A percentile compares a stretch with the other conserved stretches of the same genome.
These are phyloP conservation scores for Ditula angustiorana DNA, from an alignment of 2,888 invertebrate species.

Conservation along the genomic window DNA sequence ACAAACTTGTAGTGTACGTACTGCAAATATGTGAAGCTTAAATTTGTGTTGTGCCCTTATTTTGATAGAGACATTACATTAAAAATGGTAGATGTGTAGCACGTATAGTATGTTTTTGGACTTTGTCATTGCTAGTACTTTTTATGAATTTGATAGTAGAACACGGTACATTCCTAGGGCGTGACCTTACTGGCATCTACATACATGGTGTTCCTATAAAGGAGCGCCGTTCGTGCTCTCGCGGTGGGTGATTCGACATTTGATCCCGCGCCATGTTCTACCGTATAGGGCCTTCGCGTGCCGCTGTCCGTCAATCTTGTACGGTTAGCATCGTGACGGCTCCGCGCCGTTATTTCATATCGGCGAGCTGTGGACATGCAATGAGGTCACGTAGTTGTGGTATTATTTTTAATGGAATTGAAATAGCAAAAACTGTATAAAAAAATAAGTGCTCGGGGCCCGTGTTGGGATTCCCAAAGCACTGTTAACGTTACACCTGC, in stretches of 20 bases:
- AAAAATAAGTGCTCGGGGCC: constrained; percentile 38
- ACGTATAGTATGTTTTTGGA: too few relatives aligned
- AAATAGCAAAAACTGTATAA: constrained; percentile 37
- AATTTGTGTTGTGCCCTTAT: constrained; percentile 6
- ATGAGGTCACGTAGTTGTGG: constrained; percentile 38
- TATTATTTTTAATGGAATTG: constrained; percentile 33
- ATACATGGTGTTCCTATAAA: constrained; percentile 54
- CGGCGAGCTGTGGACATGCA: constrained; percentile 30
- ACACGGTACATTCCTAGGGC: constrained; percentile 16
- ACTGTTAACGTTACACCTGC: constrained; percentile 26
- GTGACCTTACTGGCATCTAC: constrained; percentile 42
- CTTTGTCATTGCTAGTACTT: background rate
- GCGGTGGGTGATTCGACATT: constrained; percentile 66
- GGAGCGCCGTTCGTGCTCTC: constrained; percentile 67
- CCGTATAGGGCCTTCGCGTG: constrained; percentile 65
- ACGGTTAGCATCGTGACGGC: constrained; percentile 72
- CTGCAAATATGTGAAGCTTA: constrained; percentile 18
- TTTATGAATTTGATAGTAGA: background rate
- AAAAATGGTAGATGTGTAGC: too few relatives aligned
- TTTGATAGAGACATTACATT: background rate
- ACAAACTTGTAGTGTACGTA: constrained; percentile 10
- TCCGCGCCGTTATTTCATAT: constrained; percentile 56
- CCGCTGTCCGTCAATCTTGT: constrained; percentile 65
- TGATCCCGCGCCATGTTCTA: constrained; percentile 62
- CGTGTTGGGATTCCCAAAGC: constrained; percentile 19